Base-by-base conservation (phyloP, 2,888 invertebrate species). In the Oscheius sp. region DNA sequence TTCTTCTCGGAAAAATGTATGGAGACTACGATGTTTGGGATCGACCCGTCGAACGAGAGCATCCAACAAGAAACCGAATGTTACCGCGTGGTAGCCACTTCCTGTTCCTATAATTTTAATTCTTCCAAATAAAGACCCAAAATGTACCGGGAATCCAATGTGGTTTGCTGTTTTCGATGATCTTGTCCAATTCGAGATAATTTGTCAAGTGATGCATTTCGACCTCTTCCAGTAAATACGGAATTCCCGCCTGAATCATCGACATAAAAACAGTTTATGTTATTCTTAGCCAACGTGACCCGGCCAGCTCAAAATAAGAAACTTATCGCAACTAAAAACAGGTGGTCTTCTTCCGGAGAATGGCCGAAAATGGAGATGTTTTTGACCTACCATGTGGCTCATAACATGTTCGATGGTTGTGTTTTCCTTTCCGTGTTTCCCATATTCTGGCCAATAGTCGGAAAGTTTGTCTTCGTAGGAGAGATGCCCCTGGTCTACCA, bases 401-500 rank as follows among this genome's bases (percentile, higher is more conserved):
- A 90, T 76, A 5, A 89, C 85, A 74, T 89, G 86, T 70, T 88
- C 87, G 41, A 90, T 78, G 0, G 90, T 90, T 16, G 89, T 89
- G 21, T 80, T 76, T 55, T 87, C 86, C 76, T 90, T 90, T 23
- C 89, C 89, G 79, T 89, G 88, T 72, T 86, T 83, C 16, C 87
- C 89, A 82, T 89, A 90, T 61, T 89, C 89, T 45, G 90, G 89
- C 90, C 90, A 90, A 76, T 88, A 86, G 16, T 83, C 83, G 12
- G 84, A 75, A 0, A 90, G 86, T 13, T 76, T 83, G 49, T 88
- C 86, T 41, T 87, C 83, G 75, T 89, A 90, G 29, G 85, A 81
- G 25, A 90, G 68, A n/a, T 84, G 73, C 3, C 89, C 89, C 27
- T 89, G 88, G 71, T 90, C 89, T 0, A 89, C 90, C 56, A 90